phyloP scores from a whole-genome alignment of 2,888 invertebrate species.

The Sphinx pinastri region DNA sequence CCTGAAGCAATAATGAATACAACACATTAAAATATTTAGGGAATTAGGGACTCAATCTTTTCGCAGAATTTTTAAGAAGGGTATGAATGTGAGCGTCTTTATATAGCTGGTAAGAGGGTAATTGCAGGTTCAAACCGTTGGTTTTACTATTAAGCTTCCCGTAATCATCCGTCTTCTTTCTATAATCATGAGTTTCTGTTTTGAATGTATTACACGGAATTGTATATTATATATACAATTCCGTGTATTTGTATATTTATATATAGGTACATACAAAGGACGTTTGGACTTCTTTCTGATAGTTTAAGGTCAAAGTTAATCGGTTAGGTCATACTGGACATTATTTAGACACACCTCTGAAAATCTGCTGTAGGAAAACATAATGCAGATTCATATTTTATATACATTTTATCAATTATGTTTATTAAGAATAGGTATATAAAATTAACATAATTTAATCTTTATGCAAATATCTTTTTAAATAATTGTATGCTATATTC shows the following conservation, averaged over 20 bases:
- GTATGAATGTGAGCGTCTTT: not conserved
- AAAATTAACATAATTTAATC: too few species aligned
- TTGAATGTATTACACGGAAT: not conserved
- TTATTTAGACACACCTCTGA: conserved; percentile 26
- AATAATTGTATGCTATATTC: too few species aligned
- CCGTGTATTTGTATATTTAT: too few species aligned
- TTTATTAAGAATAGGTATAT: not conserved
- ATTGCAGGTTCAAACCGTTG: not conserved
- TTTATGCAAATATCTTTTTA: too few species aligned
- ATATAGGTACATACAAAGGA: not conserved
- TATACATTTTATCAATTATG: not conserved
- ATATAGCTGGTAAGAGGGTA: not conserved
- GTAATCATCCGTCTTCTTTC: not conserved
- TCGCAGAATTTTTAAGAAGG: conserved; percentile 1
- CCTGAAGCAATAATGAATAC: not conserved
- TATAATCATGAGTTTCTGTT: not conserved
- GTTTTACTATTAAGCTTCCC: not conserved
- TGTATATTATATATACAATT: too few species aligned
- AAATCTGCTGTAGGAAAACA: not conserved
- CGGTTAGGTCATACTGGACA: conserved; percentile 9
- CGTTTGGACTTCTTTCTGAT: not conserved
- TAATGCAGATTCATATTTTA: not conserved
- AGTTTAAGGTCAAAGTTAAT: conserved; percentile 18
- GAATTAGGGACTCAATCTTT: not conserved
- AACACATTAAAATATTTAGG: not conserved